These are phyloP conservation scores for Carcharodon carcharias DNA, from an alignment of 2,797 vertebrate genomes.

Conservation along the genomic window DNA sequence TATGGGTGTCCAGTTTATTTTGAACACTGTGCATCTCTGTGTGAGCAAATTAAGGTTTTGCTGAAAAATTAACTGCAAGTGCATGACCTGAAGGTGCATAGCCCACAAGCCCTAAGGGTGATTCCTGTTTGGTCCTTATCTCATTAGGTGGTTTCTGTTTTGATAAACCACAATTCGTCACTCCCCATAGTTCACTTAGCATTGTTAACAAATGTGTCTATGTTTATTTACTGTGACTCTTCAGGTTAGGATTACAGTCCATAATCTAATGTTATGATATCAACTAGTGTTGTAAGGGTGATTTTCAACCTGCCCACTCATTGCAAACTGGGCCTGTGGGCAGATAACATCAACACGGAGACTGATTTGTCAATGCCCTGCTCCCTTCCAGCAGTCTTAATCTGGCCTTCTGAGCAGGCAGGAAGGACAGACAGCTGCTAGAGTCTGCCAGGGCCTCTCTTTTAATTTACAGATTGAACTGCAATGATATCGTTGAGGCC, in stretches of 20 bases:
- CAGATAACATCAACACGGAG: not conserved
- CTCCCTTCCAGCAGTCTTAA: not conserved
- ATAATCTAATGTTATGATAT: not conserved
- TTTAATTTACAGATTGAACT: not conserved
- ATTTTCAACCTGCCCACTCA: not conserved
- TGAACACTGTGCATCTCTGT: not conserved
- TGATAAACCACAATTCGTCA: not conserved
- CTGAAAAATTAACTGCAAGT: not conserved
- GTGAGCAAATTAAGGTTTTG: not conserved
- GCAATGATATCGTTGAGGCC: no score
- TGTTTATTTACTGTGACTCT: not conserved
- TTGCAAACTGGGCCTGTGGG: no score
- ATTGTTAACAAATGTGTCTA: not conserved
- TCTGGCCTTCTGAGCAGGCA: not conserved
- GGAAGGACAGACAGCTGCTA: not conserved
- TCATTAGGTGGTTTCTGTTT: not conserved
- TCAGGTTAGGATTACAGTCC: not conserved
- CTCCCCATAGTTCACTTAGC: not conserved
- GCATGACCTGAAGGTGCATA: not conserved
- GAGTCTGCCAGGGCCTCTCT: not conserved
- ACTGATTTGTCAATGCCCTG: not conserved
- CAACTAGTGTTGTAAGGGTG: no score
- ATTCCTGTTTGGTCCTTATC: not conserved
- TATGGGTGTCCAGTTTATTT: not conserved
- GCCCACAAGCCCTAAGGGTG: not conserved